Conservation (phyloP, 2,888 invertebrate species). For the Odontothrips loti region DNA sequence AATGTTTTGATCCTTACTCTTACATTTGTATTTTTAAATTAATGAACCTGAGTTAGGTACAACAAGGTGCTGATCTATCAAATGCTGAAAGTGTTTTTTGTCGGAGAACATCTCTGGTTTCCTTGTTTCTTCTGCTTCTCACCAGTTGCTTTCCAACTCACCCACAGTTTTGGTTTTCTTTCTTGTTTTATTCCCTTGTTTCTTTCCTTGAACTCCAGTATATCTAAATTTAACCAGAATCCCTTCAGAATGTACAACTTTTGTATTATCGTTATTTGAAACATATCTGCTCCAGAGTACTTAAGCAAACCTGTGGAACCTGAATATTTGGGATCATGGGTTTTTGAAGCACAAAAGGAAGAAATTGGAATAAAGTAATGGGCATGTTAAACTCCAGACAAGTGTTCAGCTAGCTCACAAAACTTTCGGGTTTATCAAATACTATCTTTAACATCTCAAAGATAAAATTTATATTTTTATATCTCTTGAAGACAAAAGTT, state of each 20-base stretch:
- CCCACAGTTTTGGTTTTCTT: background rate
- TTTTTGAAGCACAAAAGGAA: background rate
- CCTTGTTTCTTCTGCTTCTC: no score
- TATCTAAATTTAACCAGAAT: background rate
- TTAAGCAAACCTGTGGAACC: background rate
- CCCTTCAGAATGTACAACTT: background rate
- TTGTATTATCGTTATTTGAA: background rate
- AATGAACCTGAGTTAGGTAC: no score
- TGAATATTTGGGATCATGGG: background rate
- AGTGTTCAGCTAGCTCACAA: slow-evolving; percentile 1
- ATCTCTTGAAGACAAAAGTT: background rate
- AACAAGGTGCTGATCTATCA: no score
- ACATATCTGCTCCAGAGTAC: background rate
- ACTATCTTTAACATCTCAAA: background rate
- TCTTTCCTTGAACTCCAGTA: background rate
- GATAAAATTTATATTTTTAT: background rate
- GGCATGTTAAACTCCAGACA: background rate
- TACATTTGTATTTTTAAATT: no score
- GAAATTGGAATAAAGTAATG: background rate
- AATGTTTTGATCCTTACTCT: no score
- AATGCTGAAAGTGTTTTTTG: no score
- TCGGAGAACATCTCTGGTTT: no score
- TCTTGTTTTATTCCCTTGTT: background rate
- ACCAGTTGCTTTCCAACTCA: no score
- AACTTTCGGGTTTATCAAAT: background rate